These are phyloP conservation scores for Cheilosia vernalis DNA, from an alignment of 2,888 invertebrate genomes.

Conservation along the genomic window DNA sequence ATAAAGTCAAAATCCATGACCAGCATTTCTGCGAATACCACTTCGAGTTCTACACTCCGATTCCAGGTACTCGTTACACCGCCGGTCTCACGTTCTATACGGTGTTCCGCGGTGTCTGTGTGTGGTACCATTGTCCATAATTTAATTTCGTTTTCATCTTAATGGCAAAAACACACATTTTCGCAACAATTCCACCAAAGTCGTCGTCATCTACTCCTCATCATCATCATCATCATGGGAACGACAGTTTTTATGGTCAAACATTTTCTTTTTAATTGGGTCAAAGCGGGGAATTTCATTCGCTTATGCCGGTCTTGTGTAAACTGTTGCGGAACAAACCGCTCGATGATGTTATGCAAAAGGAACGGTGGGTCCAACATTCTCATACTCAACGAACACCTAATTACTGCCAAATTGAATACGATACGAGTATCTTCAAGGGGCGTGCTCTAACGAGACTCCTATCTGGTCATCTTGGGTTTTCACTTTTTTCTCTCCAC, in stretches of 20 bases:
- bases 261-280: conserved; percentile 2
- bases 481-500: no score
- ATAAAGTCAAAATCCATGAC: not conserved
- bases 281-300: not conserved
- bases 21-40: conserved; percentile 23
- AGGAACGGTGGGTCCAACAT: no score
- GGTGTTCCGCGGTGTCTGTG: not conserved
- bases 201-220: conserved; percentile 3
- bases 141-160: conserved; percentile 43
- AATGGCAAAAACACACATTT: conserved; percentile 19
- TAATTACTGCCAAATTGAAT: no score
- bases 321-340: no score
- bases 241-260: conserved; percentile 7
- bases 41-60: not conserved
- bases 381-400: no score
- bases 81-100: conserved; percentile 16
- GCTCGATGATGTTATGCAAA: no score
- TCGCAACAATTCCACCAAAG: conserved; percentile 32
- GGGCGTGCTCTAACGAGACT: no score
- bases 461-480: no score
- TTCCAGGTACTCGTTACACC: conserved; percentile 28
- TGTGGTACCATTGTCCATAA: conserved; percentile 22
- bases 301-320: no score
- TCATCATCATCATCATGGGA: conserved; percentile 23
- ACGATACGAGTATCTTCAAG: no score